These are phyloP conservation scores for Zosterops borbonicus DNA, from an alignment of 2,113 vertebrate genomes.

Conservation along the genomic window DNA sequence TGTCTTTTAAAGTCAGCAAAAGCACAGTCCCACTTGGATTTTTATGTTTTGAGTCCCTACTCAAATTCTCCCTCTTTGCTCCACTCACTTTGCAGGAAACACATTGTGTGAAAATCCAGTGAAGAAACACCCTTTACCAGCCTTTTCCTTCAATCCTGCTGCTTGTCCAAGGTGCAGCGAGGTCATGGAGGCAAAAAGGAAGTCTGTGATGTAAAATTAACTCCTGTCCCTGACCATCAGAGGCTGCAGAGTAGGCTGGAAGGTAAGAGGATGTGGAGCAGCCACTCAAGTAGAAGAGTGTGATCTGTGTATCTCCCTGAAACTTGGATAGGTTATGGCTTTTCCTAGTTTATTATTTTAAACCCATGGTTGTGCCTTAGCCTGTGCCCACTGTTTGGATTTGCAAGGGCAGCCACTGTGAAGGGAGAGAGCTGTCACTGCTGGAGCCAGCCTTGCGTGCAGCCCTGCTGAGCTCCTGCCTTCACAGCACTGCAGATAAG, in stretches of 20 bases:
- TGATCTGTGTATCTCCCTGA: slow-evolving; percentile 5
- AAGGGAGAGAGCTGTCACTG: slow-evolving; percentile 57
- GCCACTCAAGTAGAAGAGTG: slow-evolving; percentile 22
- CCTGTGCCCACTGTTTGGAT: background rate
- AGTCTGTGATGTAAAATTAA: background rate
- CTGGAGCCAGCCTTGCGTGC: slow-evolving; percentile 21
- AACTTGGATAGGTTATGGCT: background rate
- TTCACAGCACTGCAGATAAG: slow-evolving; percentile 25
- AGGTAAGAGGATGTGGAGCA: slow-evolving; percentile 1
- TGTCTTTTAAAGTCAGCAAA: background rate
- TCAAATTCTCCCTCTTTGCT: background rate
- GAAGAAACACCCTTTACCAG: background rate
- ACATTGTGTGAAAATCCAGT: background rate
- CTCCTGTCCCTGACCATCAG: background rate
- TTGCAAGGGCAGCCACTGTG: slow-evolving; percentile 1
- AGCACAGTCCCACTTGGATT: background rate
- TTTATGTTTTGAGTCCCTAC: background rate
- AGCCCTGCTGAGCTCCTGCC: slow-evolving; percentile 52
- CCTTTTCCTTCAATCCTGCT: background rate
- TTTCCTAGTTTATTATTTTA: slow-evolving; percentile 23
- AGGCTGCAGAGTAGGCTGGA: background rate
- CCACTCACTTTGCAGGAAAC: background rate
- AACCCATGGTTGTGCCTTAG: background rate
- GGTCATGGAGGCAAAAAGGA: background rate
- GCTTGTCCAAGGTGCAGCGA: background rate